Percentiles rank a stretch among this genome's conserved stretches.
These are phyloP conservation scores for Scelioninae gen. 1 DNA, from an alignment of 2,888 invertebrate species.

Conservation along the genomic window DNA sequence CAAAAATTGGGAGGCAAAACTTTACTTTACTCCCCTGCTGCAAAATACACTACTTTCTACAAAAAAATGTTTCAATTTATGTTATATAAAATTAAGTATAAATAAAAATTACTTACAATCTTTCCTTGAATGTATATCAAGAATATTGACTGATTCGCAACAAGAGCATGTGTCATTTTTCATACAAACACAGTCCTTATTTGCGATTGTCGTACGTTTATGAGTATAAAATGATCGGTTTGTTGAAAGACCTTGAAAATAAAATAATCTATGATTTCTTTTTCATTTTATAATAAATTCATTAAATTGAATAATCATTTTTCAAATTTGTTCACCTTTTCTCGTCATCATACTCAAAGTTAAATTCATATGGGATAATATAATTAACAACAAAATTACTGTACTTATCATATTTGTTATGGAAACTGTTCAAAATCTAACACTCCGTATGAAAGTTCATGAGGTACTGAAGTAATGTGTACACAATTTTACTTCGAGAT, in stretches of 20 bases:
- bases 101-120: constrained; percentile 73
- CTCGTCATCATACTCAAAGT: constrained; percentile 26
- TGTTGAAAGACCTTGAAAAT: background rate
- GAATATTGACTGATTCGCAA: constrained; percentile 77
- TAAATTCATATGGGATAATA: background rate
- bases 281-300: background rate
- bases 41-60: too few species aligned
- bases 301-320: background rate
- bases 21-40: too few species aligned
- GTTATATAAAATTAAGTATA: background rate
- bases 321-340: constrained; percentile 26
- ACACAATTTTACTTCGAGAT: background rate
- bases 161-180: constrained; percentile 75
- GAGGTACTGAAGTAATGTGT: constrained; percentile 23
- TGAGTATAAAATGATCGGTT: constrained; percentile 70
- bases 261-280: background rate
- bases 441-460: constrained; percentile 27
- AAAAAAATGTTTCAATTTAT: too few species aligned
- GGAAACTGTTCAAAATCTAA: background rate
- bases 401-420: constrained; percentile 4
- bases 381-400: background rate
- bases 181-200: constrained; percentile 75
- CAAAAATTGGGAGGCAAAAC: too few species aligned
- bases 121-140: constrained; percentile 72
- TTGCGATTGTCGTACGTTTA: constrained; percentile 66